Conservation (phyloP, 2,113 vertebrate genomes). For the Pogonocichla stellata region DNA sequence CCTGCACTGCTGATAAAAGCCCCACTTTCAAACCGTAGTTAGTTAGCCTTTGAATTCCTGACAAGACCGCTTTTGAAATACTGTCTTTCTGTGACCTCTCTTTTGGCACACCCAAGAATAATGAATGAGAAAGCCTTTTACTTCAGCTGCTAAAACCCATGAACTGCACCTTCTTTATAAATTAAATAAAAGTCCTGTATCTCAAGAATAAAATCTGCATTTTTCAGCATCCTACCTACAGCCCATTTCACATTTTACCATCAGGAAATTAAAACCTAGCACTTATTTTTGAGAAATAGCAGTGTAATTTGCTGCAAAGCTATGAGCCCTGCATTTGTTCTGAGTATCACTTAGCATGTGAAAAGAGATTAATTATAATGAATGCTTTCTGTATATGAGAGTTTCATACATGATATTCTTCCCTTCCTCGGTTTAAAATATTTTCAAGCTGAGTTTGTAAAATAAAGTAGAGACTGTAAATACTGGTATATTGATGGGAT, state of each 20-base stretch:
- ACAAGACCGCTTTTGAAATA: constrained; percentile 4
- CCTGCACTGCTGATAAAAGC: neutral
- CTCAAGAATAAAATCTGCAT: neutral
- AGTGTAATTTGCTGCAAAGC: neutral
- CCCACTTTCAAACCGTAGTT: neutral
- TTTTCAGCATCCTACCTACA: neutral
- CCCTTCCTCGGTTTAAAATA: neutral
- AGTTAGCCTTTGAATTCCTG: constrained; percentile 33
- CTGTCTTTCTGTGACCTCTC: neutral
- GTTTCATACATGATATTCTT: neutral
- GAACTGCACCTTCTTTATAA: neutral
- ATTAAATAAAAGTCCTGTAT: neutral
- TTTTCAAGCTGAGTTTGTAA: neutral
- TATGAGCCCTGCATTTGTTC: neutral
- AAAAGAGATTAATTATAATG: neutral
- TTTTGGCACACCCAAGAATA: neutral
- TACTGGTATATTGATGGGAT: neutral
- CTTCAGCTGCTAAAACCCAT: neutral
- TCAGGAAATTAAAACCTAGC: neutral
- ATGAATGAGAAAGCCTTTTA: neutral
- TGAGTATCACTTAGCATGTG: neutral
- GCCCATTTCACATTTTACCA: neutral
- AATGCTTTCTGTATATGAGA: neutral
- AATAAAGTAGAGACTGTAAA: neutral
- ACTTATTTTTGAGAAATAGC: neutral